These are phyloP conservation scores for Rhabdomys dilectus DNA, from an alignment of 2,113 vertebrate species.

Conservation along the genomic window DNA sequence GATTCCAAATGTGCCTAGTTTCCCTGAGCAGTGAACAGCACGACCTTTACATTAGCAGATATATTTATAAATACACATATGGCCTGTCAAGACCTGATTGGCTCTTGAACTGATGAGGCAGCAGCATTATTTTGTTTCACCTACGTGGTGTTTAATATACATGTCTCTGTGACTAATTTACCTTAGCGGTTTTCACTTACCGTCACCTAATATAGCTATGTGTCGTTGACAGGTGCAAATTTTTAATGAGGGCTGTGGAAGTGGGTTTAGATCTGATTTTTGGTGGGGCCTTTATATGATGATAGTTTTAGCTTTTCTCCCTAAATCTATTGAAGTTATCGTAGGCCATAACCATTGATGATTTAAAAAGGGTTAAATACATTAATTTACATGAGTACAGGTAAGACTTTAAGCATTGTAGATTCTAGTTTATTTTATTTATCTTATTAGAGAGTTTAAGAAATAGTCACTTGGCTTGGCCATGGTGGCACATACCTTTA, in stretches of 20 bases:
- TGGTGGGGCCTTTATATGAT: not conserved
- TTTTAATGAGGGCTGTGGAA: conserved; percentile 44
- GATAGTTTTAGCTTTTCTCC: not conserved
- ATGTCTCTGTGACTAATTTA: conserved; percentile 29
- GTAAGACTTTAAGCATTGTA: not conserved
- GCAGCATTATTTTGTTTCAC: conserved; percentile 56
- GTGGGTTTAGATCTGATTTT: not conserved
- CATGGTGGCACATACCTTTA: too few species aligned
- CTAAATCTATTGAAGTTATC: not conserved
- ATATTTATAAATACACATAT: conserved; percentile 82
- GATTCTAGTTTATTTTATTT: conserved; percentile 44
- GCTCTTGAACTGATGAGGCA: conserved; percentile 43
- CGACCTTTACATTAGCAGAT: conserved; percentile 80
- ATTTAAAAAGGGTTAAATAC: not conserved
- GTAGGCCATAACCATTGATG: not conserved
- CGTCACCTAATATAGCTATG: conserved; percentile 25
- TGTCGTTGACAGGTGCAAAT: conserved; percentile 36
- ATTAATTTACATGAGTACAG: not conserved
- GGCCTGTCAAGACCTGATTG: conserved; percentile 66
- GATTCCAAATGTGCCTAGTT: conserved; percentile 79
- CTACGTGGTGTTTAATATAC: conserved; percentile 40
- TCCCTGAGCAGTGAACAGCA: conserved; percentile 73
- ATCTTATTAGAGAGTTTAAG: not conserved
- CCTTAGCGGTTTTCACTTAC: conserved; percentile 55
- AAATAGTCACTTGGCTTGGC: not conserved